phyloP scores from a whole-genome alignment of 2,888 invertebrate genomes.

The Cataglyphis livida region DNA sequence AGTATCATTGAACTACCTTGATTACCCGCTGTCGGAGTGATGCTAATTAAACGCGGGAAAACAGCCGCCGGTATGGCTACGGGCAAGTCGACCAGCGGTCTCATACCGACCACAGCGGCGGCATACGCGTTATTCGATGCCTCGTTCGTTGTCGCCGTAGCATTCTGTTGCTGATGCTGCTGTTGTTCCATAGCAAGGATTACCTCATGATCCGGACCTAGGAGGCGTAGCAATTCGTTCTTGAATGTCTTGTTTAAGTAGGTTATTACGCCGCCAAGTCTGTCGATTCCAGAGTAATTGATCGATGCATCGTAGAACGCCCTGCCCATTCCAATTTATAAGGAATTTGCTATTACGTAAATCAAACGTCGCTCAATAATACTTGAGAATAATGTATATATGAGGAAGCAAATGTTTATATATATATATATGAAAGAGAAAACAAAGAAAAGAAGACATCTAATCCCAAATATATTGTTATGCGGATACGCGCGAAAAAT shows the following conservation, averaged over 20 bases:
- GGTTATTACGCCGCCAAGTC: constrained; percentile 90
- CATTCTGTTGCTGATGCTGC: constrained; percentile 19
- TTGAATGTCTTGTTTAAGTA: constrained; percentile 89
- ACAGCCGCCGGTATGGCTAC: constrained; percentile 87
- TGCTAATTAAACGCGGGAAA: constrained; percentile 84
- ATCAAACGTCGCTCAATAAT: constrained; percentile 65
- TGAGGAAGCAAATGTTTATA: constrained; percentile 22
- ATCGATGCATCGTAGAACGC: constrained; percentile 90
- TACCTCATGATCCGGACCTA: constrained; percentile 87
- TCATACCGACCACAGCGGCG: constrained; percentile 83
- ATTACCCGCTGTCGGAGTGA: constrained; percentile 52
- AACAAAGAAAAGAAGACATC: neutral
- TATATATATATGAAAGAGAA: neutral
- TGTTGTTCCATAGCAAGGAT: constrained; percentile 87
- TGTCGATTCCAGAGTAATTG: constrained; percentile 89
- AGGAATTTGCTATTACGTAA: constrained; percentile 78
- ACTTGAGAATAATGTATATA: constrained; percentile 50
- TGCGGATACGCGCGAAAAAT: neutral
- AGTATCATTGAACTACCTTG: constrained; percentile 73
- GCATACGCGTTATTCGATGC: constrained; percentile 86
- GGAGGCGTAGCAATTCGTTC: constrained; percentile 86
- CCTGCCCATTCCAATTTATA: constrained; percentile 81
- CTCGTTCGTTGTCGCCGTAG: constrained; percentile 82
- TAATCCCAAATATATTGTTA: neutral
- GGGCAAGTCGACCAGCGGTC: constrained; percentile 86